Evolutionary conservation across 2,113 vertebrate species (phyloP), one percentile per base, ranked within the genome.

Genomic region (Salvelinus fontinalis): DNA sequence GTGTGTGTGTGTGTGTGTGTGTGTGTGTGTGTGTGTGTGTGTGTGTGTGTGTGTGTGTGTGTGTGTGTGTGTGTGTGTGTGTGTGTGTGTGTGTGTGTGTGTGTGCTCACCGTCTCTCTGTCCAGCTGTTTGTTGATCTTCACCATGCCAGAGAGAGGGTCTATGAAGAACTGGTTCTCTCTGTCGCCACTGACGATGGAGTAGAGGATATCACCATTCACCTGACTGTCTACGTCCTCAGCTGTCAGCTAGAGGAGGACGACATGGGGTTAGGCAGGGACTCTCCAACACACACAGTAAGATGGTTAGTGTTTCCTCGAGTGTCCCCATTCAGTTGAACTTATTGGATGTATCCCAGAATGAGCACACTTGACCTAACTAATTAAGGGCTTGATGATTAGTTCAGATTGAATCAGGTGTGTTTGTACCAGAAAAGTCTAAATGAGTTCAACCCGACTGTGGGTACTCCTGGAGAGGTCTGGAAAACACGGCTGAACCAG

Each of bases 61-160:
- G 26, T 26, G 22, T 29, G 64, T 29, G 67, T 69, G 67, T 13
- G 9, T 48, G n/a, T 24, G 9, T 44, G 34, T 75, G 18, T 57
- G 14, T 60, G 70, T 34, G 34, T 51, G 44, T 68, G 54, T 72
- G 27, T 71, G 27, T 57, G 26, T 44, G n/a, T 73, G 48, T 48
- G 16, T 34, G 11, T 73, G 62, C 96, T 95, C 90, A 99, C 98
- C 89, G 88, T 94, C 92, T 99, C 98, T 81, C 96, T 91, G 87
- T 99, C 98, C 91, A 99, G 93, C 75, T 94, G 97, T 89, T 97
- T 97, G 89, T 97, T 97, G 85, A 99, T 95, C 71, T 95, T 97
- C 88, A 99, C 93, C 4, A 97, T 93, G 57, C 97, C 98, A 71
- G 92, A 85, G 79, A 93, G 81, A 66, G 96, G 95, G 90, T 98